Conservation (phyloP, 30 jellyfish, hydroid and myxozoan genomes). For the Haliclystus octoradiatus region DNA sequence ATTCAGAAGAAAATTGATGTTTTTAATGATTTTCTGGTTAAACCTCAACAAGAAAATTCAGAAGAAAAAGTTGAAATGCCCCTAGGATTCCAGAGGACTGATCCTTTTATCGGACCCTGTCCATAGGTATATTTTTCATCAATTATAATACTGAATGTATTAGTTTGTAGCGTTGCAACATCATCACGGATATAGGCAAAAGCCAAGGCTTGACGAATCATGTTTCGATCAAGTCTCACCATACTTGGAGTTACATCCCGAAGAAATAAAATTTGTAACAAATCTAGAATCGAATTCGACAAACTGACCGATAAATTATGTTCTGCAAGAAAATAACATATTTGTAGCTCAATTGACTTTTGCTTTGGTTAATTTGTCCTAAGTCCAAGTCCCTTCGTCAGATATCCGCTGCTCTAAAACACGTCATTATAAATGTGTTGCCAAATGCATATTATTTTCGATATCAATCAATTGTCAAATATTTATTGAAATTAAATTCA, state of each 20-base stretch:
- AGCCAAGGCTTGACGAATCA: conserved; percentile 17
- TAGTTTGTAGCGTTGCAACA: background rate
- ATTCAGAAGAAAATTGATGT: too few species aligned
- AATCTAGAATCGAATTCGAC: conserved; percentile 5
- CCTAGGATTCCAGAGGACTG: conserved; percentile 10
- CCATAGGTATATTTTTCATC: too few species aligned
- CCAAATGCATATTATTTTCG: too few species aligned
- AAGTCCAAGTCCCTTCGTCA: conserved; percentile 2
- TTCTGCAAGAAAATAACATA: conserved; percentile 25
- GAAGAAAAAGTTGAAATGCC: conserved; percentile 13
- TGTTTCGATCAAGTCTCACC: conserved; percentile 13
- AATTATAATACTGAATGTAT: conserved; percentile 17
- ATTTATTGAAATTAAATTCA: too few species aligned
- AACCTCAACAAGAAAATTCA: too few species aligned
- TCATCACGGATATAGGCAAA: background rate
- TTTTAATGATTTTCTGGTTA: too few species aligned
- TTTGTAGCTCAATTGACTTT: conserved; percentile 13
- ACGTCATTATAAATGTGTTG: too few species aligned
- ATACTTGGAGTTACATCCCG: background rate
- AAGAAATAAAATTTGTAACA: background rate
- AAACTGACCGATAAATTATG: conserved; percentile 15
- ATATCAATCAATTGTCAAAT: too few species aligned
- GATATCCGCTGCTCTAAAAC: conserved; percentile 26
- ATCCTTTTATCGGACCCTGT: too few species aligned
- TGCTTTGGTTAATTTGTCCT: conserved; percentile 15